Percentiles rank a stretch among this genome's conserved stretches.
Evolutionary conservation across 2,888 invertebrate species (phyloP).

Genomic region (Cyaniris semiargus): DNA sequence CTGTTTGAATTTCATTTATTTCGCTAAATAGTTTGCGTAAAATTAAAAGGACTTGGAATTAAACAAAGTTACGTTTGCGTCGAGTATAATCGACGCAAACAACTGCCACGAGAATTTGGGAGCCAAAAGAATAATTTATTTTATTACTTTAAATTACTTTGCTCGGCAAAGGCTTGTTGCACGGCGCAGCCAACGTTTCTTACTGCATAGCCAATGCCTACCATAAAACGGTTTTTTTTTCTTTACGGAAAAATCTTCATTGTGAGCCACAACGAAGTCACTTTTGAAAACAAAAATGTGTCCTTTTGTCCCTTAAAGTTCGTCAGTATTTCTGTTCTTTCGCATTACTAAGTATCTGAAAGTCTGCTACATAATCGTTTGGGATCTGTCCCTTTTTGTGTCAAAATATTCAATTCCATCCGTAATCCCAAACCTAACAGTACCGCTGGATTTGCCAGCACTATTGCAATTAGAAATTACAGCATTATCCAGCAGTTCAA

Average conservation of each 20-base stretch:
- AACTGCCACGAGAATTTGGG: neutral
- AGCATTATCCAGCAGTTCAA: neutral
- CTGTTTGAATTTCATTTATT: slow-evolving; percentile 18
- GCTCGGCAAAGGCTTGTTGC: neutral
- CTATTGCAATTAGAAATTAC: neutral
- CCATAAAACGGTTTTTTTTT: too few species aligned
- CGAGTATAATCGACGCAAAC: neutral
- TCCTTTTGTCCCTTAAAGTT: too few species aligned
- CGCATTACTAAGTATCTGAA: too few species aligned
- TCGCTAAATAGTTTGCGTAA: neutral
- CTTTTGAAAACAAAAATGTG: too few species aligned
- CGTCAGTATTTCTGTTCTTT: too few species aligned
- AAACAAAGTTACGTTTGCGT: neutral
- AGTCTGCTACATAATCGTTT: too few species aligned
- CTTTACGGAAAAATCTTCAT: too few species aligned
- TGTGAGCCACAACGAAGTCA: too few species aligned
- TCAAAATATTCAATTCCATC: neutral
- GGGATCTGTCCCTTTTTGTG: neutral
- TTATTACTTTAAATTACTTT: neutral
- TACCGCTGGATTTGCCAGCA: neutral
- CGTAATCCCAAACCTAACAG: neutral
- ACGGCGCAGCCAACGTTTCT: too few species aligned
- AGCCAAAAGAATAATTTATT: neutral
- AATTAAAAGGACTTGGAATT: neutral
- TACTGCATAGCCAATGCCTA: too few species aligned